A percentile compares a stretch with the other conserved stretches of the same genome.
Evolutionary conservation across 2,797 vertebrate genomes (phyloP).

Genomic region (Gallinago nigripennis): DNA sequence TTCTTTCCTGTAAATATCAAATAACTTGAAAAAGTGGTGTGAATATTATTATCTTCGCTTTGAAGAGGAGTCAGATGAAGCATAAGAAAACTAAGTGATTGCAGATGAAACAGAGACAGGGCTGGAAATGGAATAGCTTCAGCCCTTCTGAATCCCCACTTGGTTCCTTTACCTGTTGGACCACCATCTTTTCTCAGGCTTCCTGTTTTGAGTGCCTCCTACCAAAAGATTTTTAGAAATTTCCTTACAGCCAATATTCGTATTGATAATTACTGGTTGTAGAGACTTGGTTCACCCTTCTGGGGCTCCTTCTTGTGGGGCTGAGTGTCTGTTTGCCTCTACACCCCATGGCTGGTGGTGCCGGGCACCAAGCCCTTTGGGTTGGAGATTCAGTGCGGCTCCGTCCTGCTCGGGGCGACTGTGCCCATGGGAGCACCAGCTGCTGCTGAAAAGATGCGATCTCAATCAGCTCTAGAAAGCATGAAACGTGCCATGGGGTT

Average conservation of each 20-base stretch:
- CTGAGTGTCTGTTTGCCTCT: neutral
- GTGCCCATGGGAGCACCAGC: constrained; percentile 50
- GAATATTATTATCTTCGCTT: neutral
- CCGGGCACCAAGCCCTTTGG: neutral
- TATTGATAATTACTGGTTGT: neutral
- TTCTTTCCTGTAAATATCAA: neutral
- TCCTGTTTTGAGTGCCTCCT: neutral
- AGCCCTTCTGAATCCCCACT: neutral
- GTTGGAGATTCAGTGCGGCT: neutral
- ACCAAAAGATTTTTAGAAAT: neutral
- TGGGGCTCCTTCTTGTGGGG: neutral
- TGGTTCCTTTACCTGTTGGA: neutral
- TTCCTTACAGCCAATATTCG: neutral
- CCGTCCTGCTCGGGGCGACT: neutral
- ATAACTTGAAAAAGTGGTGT: neutral
- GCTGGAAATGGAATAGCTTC: neutral
- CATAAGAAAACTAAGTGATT: neutral
- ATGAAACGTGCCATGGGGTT: neutral
- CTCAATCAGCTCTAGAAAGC: constrained; percentile 11
- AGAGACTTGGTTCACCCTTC: neutral
- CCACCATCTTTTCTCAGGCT: neutral
- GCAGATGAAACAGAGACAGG: neutral
- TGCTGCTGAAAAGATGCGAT: constrained; percentile 7
- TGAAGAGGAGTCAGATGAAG: neutral
- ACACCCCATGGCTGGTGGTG: neutral